Evolutionary conservation across 2,888 invertebrate species (phyloP).

Genomic region (Sminthurides aquaticus): DNA sequence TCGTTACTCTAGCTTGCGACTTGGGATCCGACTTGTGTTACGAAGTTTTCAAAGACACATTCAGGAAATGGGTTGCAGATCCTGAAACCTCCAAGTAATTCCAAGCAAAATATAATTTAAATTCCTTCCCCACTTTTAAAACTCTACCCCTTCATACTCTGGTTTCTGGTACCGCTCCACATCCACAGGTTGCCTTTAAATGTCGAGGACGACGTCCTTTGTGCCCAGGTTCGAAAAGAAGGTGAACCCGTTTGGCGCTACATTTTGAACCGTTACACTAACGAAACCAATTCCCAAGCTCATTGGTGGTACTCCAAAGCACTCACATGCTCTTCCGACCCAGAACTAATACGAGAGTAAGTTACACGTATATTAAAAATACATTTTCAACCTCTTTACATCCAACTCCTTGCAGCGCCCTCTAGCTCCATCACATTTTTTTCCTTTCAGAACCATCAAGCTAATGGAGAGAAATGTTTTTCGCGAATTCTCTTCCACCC

Average conservation of each 20-base stretch:
- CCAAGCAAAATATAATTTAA: background rate
- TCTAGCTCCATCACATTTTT: too few species aligned
- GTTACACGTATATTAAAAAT: too few species aligned
- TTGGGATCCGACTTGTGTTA: slow-evolving; percentile 5
- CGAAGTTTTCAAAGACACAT: background rate
- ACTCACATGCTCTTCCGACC: slow-evolving; percentile 3
- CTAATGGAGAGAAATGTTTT: background rate
- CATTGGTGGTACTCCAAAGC: slow-evolving; percentile 8
- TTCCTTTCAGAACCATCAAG: slow-evolving; percentile 6
- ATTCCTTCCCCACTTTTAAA: background rate
- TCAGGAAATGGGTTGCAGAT: background rate
- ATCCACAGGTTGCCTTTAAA: slow-evolving; percentile 2
- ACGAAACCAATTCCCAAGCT: background rate
- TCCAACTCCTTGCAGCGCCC: too few species aligned
- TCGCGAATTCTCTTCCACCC: background rate
- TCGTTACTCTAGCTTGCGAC: slow-evolving; percentile 12
- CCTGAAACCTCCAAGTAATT: slow-evolving; percentile 2
- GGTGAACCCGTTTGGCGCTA: slow-evolving; percentile 11
- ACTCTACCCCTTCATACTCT: background rate
- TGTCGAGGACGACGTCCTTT: slow-evolving; percentile 2
- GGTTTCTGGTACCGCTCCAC: background rate
- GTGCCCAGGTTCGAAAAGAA: slow-evolving; percentile 8
- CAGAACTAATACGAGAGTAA: background rate
- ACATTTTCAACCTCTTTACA: background rate
- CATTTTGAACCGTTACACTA: background rate